Base-by-base conservation (phyloP, 2,888 invertebrate species). In the Bunonema sp. region DNA sequence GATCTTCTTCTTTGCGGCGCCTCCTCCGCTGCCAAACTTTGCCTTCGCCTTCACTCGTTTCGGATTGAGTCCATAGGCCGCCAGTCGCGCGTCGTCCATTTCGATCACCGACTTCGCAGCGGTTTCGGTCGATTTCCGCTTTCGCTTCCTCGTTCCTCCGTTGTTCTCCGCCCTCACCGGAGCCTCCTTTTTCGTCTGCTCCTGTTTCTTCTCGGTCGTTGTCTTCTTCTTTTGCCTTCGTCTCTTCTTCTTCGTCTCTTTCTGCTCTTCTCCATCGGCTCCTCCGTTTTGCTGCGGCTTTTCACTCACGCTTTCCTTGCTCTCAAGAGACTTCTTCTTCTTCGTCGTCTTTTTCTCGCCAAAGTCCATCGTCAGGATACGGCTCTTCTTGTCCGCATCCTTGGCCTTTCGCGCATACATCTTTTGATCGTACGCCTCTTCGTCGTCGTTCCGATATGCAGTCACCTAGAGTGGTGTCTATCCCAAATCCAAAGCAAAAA, bases 41-140 rank as follows among this genome's bases (percentile, higher is more conserved):
- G 49, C 71, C 70, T 80, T 81, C 62, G 80, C 80, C 65, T 79
- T 80, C 60, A 81, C 84, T 68, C 84, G 85, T 62, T 82, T 84
- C 0, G 86, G 86, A 74, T 86, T 87, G 29, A 88, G 78, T 39
- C 88, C 89, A 69, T 84, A 93, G 0, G 87, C 87, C 63, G 80
- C 78, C 7, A 93, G 74, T 50, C 91, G 77, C 51, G 82, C 81
- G 69, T 85, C 82, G 2, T 82, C 79, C 21, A 82, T 24, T 20
- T 7, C 46, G 39, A 10, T 22, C 21, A 16, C 31, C 31, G 15
- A 24, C 33, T 16, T 41, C 22, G 19, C 26, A 21, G 26, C 34
- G 21, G 21, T n/a, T n/a, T 22, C 32, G 20, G 33, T 41, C 21
- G 21, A 32, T 7, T 22, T 40, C 21, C 23, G 29, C 33, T 35